These are phyloP conservation scores for Protophormia terraenovae DNA, from an alignment of 2,888 invertebrate species.

Conservation along the genomic window DNA sequence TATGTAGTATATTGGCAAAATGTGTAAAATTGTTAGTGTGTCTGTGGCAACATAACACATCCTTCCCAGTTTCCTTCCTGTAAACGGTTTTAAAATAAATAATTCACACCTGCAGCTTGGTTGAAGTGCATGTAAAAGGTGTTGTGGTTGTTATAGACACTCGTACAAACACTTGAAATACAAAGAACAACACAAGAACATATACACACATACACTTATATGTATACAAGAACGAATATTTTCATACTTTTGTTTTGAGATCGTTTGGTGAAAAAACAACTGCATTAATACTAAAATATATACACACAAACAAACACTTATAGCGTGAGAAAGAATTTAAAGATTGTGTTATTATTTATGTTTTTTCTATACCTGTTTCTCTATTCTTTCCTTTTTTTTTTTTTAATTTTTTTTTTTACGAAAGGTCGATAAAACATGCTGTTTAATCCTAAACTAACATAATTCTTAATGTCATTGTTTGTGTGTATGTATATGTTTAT, in stretches of 20 bases:
- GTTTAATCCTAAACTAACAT: constrained; percentile 50
- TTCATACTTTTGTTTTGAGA: not conserved
- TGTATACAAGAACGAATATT: not conserved
- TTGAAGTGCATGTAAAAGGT: constrained; percentile 68
- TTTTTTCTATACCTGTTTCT: not conserved
- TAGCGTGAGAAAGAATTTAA: not conserved
- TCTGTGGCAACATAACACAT: constrained; percentile 47
- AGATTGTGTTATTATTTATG: constrained; percentile 35
- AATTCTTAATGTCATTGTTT: constrained; percentile 8
- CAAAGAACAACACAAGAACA: constrained; percentile 12
- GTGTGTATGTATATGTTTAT: not conserved
- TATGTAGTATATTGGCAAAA: too few species aligned
- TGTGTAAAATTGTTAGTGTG: not conserved
- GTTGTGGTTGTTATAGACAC: constrained; percentile 57
- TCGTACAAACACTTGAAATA: constrained; percentile 39
- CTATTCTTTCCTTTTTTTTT: not conserved
- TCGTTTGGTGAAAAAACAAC: not conserved
- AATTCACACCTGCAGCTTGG: constrained; percentile 78
- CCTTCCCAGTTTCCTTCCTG: constrained; percentile 70
- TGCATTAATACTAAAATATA: not conserved
- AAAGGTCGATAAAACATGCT: constrained; percentile 32
- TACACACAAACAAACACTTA: not conserved
- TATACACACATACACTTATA: not conserved
- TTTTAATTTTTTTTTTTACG: not conserved
- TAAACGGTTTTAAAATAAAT: constrained; percentile 76